Evolutionary conservation across 2,113 vertebrate genomes (phyloP), one percentile per base, ranked within the genome.

Genomic region (Chaetodon auriga): DNA sequence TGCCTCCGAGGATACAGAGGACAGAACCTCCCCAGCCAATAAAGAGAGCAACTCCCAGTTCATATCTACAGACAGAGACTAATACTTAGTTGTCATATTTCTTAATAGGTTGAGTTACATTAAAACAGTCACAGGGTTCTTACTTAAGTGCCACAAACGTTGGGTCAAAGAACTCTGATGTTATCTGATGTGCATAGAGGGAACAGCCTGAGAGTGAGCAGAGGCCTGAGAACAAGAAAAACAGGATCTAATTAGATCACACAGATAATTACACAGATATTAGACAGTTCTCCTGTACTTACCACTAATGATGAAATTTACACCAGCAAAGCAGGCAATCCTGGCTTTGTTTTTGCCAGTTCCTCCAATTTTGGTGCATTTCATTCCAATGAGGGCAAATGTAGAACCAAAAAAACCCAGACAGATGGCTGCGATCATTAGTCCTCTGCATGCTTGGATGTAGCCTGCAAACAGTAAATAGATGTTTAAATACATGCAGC

Each of bases 281-380:
- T 15, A 49, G 19, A 57, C 19, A n/a, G 12, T 5, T 58, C 1
- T 5, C 36, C 6, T 15, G 0, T 25, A 90, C 90, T 96, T 95
- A 99, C 98, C 98, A 88, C 96, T 96, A 0, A 98, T 90, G 77
- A 99, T 96, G 94, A 97, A 99, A 48, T 93, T 87, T 21, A 97
- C 80, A 76, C 98, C 98, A 46, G 97, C 96, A 83, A 97, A 93
- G 90, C 96, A 97, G 43, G 97, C 96, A 38, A 97, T 96, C 92
- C 93, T 96, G 35, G 97, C 96, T 95, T 99, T 99, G 81, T 90
- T 95, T 90, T 96, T 94, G 76, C 99, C 97, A 0, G 94, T 96
- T 81, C 98, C 98, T 92, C 98, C 98, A 0, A 99, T 95, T 93
- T 97, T 98, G 68, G 98, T 99, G 84, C 98, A 99, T 87, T 98